A percentile compares a stretch with the other conserved stretches of the same genome.
Evolutionary conservation across 2,888 invertebrate genomes (phyloP).

Genomic region (Eupithecia vulgata): DNA sequence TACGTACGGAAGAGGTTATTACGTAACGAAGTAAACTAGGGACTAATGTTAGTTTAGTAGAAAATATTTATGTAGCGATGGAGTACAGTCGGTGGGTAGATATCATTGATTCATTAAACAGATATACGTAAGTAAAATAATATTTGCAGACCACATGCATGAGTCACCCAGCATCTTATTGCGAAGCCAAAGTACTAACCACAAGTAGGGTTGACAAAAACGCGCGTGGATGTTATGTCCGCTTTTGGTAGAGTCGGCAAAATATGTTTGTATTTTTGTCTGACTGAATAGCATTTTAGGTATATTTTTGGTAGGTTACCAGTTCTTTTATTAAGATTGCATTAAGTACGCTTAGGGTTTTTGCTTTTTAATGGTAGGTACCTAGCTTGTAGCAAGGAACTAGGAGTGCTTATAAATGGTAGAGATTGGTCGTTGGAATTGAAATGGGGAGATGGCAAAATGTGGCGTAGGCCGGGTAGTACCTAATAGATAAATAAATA

Average conservation of each 20-base stretch:
- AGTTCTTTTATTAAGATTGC: neutral
- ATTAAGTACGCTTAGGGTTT: no score
- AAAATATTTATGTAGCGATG: neutral
- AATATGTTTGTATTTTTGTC: neutral
- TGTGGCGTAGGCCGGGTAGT: no score
- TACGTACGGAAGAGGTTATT: no score
- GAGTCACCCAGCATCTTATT: conserved; percentile 52
- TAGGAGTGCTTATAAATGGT: no score
- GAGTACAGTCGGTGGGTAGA: neutral
- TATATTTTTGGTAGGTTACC: neutral
- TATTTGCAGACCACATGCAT: conserved; percentile 54
- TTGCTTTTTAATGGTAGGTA: neutral
- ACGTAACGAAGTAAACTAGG: no score
- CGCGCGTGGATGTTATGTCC: neutral
- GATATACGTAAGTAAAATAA: conserved; percentile 35
- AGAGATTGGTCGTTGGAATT: neutral
- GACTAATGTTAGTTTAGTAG: no score
- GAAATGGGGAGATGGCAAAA: neutral
- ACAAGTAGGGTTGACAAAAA: conserved; percentile 13
- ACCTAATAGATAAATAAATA: no score
- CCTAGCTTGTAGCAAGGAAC: neutral
- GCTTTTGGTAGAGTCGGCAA: conserved; percentile 8
- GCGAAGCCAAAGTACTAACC: conserved; percentile 41
- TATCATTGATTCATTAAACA: conserved; percentile 16
- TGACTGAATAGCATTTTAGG: neutral